These are phyloP conservation scores for Saccopteryx leptura DNA, from an alignment of 2,113 vertebrate species.

Conservation along the genomic window DNA sequence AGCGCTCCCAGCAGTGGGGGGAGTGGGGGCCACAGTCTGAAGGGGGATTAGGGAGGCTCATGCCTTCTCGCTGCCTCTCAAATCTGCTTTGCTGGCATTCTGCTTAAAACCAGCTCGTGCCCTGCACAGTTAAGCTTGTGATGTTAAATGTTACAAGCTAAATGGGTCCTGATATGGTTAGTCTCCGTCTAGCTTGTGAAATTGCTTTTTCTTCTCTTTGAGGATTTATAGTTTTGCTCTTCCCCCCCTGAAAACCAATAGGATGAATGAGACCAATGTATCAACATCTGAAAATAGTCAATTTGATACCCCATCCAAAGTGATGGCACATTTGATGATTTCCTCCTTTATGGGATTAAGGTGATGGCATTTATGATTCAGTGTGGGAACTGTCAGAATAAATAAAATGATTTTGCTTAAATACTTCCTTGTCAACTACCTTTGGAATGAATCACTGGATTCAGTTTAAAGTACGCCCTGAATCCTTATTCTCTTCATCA, in stretches of 20 bases:
- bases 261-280: background rate
- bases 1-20: accelerated
- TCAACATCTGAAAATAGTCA: background rate
- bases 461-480: background rate
- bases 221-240: background rate
- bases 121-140: background rate
- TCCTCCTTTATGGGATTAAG: background rate
- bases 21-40: accelerated
- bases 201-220: background rate
- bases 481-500: background rate
- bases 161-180: background rate
- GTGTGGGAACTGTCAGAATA: background rate
- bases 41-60: background rate
- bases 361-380: background rate
- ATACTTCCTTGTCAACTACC: background rate
- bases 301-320: background rate
- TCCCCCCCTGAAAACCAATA: background rate
- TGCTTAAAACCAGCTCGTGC: background rate
- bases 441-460: background rate
- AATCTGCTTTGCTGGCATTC: background rate
- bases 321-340: background rate
- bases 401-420: background rate
- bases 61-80: background rate
- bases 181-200: background rate
- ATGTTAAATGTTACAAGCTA: background rate